Evolutionary conservation across 1,140 invertebrate genomes (phyloP), one percentile per base, ranked within the genome.

Genomic region (Polypedilum pembai): DNA sequence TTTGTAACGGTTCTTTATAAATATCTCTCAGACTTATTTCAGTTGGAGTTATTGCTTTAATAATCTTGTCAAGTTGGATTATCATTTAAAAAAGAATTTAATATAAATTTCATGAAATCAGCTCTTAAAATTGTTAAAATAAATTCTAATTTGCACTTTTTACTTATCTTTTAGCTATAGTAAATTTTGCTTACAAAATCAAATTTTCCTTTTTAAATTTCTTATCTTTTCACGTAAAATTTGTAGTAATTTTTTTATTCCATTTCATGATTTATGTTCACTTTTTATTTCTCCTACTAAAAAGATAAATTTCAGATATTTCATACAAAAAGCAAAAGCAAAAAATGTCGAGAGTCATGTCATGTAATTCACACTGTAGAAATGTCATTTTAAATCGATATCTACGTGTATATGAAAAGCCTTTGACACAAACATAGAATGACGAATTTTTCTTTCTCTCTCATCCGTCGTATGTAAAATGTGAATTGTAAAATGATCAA

Each of bases 361-460:
- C 45, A 69, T 69, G 65, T 69, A 69, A 69, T 21, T 21, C 65
- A 69, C 17, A 69, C 20, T 69, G 17, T 7, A 69, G 65, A 20
- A 18, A 21, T 69, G 65, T 69, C 17, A 69, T 20, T 69, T 20
- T 18, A 7, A 69, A 69, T 69, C 65, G 65, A 20, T 69, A 69
- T 21, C 65, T 18, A 69, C 65, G 65, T 69, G 65, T 69, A 69
- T 69, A 69, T 69, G 65, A 69, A 69, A 69, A 69, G 65, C n/a
- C 20, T 56, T 56, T 69, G 65, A 18, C 65, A 33, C 24, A 33
- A 33, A 33, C 24, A 33, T 33, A 69, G 65, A 21, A 20, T 69
- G 65, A 69, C 65, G 65, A 69, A 69, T 69, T 18, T 18, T 10
- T 10, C 63, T 21, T 69, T 69, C 17, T 69, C 17, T 20, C 65